Conservation (phyloP, 2,888 invertebrate species). For the Drymonia ruficornis region DNA sequence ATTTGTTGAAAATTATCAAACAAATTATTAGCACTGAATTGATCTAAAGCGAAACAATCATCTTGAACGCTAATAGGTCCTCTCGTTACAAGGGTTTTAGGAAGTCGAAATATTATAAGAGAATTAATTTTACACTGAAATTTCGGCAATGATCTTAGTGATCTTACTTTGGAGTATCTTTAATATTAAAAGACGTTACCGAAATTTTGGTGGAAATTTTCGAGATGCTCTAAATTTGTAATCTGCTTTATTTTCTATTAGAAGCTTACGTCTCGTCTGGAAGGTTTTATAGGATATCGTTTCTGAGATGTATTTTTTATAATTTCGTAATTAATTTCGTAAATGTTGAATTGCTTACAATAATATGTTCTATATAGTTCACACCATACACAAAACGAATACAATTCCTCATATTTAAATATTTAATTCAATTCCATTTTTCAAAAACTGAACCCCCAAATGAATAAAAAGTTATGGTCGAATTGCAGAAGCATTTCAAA, state of each 20-base stretch:
- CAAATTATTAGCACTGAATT: not conserved
- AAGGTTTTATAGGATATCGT: no score
- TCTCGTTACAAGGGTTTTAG: not conserved
- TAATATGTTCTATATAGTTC: no score
- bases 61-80: not conserved
- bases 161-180: not conserved
- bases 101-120: constrained; percentile 4
- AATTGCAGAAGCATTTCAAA: no score
- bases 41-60: not conserved
- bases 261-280: not conserved
- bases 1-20: not conserved
- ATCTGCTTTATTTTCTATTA: not conserved
- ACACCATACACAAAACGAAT: no score
- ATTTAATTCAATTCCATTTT: no score
- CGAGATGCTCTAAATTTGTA: not conserved
- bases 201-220: not conserved
- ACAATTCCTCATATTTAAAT: no score
- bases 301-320: no score
- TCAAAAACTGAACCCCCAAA: no score
- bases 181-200: not conserved
- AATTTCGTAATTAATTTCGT: no score
- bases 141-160: not conserved
- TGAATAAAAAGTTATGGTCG: no score
- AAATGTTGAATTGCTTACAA: no score
- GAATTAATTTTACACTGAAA: not conserved